These are phyloP conservation scores for Clistopyga incitator DNA, from an alignment of 2,888 invertebrate species.

Conservation along the genomic window DNA sequence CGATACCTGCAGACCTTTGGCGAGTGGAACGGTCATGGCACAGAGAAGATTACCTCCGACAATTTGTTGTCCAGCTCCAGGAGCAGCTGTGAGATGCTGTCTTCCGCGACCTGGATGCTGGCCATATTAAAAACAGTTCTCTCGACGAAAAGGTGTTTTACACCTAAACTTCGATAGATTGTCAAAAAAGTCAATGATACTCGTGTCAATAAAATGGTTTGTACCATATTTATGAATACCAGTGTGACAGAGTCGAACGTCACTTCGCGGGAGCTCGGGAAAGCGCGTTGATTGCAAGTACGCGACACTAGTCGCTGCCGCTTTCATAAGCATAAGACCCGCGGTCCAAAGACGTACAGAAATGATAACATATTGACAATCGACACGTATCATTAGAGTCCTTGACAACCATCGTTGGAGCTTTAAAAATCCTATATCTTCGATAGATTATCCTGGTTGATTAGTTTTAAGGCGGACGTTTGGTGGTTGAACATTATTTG, in stretches of 20 bases:
- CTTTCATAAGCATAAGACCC: not conserved
- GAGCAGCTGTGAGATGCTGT: conserved; percentile 50
- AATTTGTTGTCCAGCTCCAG: conserved; percentile 57
- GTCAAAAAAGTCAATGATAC: not conserved
- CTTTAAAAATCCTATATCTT: not conserved
- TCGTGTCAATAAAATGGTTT: too few species aligned
- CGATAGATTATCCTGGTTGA: conserved; percentile 12
- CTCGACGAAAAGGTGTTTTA: too few species aligned
- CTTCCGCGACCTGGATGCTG: conserved; percentile 62
- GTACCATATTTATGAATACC: too few species aligned
- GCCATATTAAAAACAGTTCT: conserved; percentile 33
- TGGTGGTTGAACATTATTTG: not conserved
- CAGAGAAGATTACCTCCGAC: conserved; percentile 60
- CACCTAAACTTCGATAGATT: too few species aligned
- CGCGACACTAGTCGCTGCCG: not conserved
- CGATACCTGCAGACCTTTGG: conserved; percentile 22
- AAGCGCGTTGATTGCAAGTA: not conserved
- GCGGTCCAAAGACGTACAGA: not conserved
- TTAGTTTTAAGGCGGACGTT: not conserved
- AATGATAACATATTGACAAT: conserved; percentile 29
- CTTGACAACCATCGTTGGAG: not conserved
- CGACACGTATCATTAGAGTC: conserved; percentile 7
- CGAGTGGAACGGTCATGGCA: conserved; percentile 49
- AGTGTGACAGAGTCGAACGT: too few species aligned
- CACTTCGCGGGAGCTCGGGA: too few species aligned